Evolutionary conservation across 2,888 invertebrate species (phyloP), one percentile per base, ranked within the genome.

Genomic region (Apomyelois bistriatella): DNA sequence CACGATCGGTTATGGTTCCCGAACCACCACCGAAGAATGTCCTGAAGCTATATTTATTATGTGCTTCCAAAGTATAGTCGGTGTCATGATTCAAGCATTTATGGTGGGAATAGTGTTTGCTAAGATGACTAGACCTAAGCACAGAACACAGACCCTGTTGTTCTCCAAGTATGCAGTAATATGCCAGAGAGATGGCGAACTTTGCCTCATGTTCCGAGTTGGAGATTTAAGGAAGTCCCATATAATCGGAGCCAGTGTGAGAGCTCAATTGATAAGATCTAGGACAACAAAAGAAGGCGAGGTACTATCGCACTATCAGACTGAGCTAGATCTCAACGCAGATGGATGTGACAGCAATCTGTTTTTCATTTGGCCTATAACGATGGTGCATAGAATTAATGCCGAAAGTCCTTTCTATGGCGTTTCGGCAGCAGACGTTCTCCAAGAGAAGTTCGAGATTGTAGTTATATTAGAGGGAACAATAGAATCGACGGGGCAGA

Each of bases 301-400:
- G 80, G 80, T 94, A 43, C 81, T 97, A 59, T 94, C 94, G 8
- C 95, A 96, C 76, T 95, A 95, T 74, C 96, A 97, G 81, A 94
- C 94, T 54, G 96, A 96, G 79, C 85, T 96, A 58, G 86, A 90
- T 57, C 80, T 94, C 38, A 91, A 92, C 65, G 94, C 94, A 12
- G 95, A 96, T 74, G 95, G 95, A 55, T 95, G 96, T 68, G 94
- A 94, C 62, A 95, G 96, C 62, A 93, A 95, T 65, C 87, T 98
- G 15, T 97, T 98, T 87, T 95, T 98, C 76, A 96, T 98, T 64
- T 98, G 98, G 98, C 98, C 98, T 0, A 95, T 96, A 76, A 96
- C 96, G 1, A 94, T 98, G 70, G 95, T 96, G 36, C 98, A 98
- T 76, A 92, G 92, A 70, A 98, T 98, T 72, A 95, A 97, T 76